phyloP scores from a whole-genome alignment of 2,888 invertebrate species.

The Ceriagrion tenellum region DNA sequence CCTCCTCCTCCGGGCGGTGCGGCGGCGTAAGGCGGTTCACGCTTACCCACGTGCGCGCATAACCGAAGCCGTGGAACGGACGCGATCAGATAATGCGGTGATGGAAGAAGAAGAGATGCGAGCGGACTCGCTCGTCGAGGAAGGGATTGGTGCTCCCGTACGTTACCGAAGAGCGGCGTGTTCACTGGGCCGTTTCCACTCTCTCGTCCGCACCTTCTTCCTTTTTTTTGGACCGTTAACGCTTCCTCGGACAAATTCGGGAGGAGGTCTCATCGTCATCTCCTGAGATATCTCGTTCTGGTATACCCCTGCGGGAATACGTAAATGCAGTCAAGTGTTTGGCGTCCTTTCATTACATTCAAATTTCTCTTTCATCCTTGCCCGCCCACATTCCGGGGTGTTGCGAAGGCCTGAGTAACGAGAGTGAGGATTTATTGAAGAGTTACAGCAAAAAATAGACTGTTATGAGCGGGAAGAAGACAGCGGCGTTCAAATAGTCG shows the following conservation, averaged over 20 bases:
- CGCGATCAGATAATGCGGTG: not conserved
- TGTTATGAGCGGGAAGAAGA: too few relatives aligned
- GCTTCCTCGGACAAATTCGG: conserved; percentile 50
- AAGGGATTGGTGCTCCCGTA: not conserved
- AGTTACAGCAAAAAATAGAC: too few relatives aligned
- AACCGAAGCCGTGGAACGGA: not conserved
- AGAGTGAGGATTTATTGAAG: too few relatives aligned
- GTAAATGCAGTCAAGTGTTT: not conserved
- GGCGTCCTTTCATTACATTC: not conserved
- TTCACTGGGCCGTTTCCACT: not conserved
- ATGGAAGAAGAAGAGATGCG: not conserved
- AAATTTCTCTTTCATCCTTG: not conserved
- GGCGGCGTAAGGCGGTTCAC: not conserved
- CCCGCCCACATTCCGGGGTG: too few relatives aligned
- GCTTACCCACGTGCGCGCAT: conserved; percentile 37
- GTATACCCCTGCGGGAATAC: not conserved
- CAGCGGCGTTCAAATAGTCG: too few relatives aligned
- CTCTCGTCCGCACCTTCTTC: not conserved
- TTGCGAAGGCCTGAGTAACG: too few relatives aligned
- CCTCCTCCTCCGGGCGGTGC: not conserved
- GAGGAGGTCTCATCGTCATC: not conserved
- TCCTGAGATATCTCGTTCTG: not conserved
- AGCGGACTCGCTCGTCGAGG: not conserved
- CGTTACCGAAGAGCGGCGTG: not conserved
- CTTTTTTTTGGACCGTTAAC: conserved; percentile 2